Evolutionary conservation across 23 tunicate genomes (phyloP).

Genomic region (Trididemnum nubilum): DNA sequence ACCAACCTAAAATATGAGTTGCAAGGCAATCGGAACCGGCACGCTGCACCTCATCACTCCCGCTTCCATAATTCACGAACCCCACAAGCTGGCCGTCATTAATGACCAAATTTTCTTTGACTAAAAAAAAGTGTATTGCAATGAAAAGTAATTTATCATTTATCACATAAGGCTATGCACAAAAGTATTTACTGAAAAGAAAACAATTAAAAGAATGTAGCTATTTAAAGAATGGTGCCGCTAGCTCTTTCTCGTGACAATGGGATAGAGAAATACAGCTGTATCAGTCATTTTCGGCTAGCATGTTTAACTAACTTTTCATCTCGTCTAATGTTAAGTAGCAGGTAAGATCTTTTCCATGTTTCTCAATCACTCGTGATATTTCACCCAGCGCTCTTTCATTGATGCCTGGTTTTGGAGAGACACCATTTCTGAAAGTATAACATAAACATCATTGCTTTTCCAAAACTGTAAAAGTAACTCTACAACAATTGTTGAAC

Average conservation of each 20-base stretch:
- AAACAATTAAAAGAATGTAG: background rate
- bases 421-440: slow-evolving; percentile 23
- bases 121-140: background rate
- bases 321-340: slow-evolving; percentile 40
- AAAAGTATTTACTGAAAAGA: background rate
- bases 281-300: too few relatives aligned
- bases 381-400: slow-evolving; percentile 6
- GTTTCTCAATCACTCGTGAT: background rate
- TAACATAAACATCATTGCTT: background rate
- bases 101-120: slow-evolving; percentile 43
- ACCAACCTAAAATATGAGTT: too few relatives aligned
- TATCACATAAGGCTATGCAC: background rate
- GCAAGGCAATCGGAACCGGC: too few relatives aligned
- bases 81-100: slow-evolving; percentile 46
- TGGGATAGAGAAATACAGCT: background rate
- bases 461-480: too few relatives aligned
- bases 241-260: background rate
- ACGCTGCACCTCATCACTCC: too few relatives aligned
- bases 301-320: slow-evolving; percentile 39
- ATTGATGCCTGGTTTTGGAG: slow-evolving; percentile 39
- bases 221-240: background rate
- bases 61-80: slow-evolving; percentile 28
- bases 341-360: background rate
- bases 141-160: background rate
- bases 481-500: too few relatives aligned